Evolutionary conservation across 2,888 invertebrate species (phyloP).

Genomic region (Cepaea hortensis): DNA sequence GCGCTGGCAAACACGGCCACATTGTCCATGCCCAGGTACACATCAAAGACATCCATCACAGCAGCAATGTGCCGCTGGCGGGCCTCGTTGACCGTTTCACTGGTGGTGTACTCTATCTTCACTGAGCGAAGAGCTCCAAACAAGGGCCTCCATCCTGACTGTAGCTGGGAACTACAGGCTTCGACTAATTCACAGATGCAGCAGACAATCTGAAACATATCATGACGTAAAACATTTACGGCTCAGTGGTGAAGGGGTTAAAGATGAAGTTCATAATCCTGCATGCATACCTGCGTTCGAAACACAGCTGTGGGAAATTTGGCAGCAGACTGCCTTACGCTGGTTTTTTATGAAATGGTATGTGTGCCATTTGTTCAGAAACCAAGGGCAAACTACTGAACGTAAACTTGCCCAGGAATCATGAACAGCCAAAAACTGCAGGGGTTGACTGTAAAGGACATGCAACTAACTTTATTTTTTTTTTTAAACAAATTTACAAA

Average conservation of each 20-base stretch:
- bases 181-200: slow-evolving; percentile 97
- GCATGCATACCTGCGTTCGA: too few relatives aligned
- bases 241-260: neutral
- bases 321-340: too few relatives aligned
- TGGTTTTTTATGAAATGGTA: too few relatives aligned
- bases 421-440: too few relatives aligned
- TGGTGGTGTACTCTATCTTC: slow-evolving; percentile 74
- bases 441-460: too few relatives aligned
- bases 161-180: slow-evolving; percentile 92
- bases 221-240: neutral
- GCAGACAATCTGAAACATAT: slow-evolving; percentile 86
- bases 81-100: slow-evolving; percentile 74
- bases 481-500: too few relatives aligned
- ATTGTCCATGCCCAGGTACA: slow-evolving; percentile 92
- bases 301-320: too few relatives aligned
- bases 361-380: too few relatives aligned
- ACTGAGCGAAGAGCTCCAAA: slow-evolving; percentile 95
- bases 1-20: slow-evolving; percentile 95
- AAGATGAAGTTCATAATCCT: neutral
- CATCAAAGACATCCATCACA: slow-evolving; percentile 88
- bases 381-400: too few relatives aligned
- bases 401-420: too few relatives aligned
- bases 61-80: slow-evolving; percentile 75
- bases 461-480: too few relatives aligned
- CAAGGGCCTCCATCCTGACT: slow-evolving; percentile 96